phyloP scores from a whole-genome alignment of 2,113 vertebrate species.

The Puntigrus tetrazona region DNA sequence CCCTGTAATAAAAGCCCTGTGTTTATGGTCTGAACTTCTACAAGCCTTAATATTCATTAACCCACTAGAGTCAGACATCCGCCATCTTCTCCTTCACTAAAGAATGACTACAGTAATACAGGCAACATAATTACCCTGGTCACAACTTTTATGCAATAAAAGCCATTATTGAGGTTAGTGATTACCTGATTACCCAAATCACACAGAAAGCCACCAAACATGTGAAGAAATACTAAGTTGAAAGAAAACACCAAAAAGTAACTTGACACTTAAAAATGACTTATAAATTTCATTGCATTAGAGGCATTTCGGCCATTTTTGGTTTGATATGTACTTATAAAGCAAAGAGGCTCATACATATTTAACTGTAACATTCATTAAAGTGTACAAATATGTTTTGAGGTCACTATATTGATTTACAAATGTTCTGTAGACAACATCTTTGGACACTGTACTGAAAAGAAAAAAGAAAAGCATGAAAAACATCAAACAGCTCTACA shows the following conservation, averaged over 20 bases:
- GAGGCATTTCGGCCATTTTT: neutral
- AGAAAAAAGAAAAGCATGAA: neutral
- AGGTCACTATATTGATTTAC: neutral
- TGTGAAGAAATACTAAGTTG: neutral
- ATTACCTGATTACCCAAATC: neutral
- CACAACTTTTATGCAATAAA: slow-evolving; percentile 10
- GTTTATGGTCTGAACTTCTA: slow-evolving; percentile 32
- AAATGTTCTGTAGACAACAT: neutral
- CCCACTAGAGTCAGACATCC: slow-evolving; percentile 23
- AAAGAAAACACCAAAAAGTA: neutral
- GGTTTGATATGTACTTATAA: neutral
- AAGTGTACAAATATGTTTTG: neutral
- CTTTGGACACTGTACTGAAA: neutral
- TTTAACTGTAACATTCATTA: neutral
- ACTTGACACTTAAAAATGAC: neutral
- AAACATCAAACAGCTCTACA: slow-evolving; percentile 12
- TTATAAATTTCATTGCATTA: neutral
- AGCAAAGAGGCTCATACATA: neutral
- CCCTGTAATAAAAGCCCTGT: slow-evolving; percentile 48
- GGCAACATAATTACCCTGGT: neutral
- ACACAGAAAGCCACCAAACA: neutral
- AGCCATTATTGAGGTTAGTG: neutral
- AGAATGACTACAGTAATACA: neutral
- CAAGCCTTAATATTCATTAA: slow-evolving; percentile 29
- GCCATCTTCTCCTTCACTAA: neutral